Percentiles rank a stretch among this genome's conserved stretches.
Evolutionary conservation across 2,113 vertebrate genomes (phyloP).

Genomic region (Eretmochelys imbricata): DNA sequence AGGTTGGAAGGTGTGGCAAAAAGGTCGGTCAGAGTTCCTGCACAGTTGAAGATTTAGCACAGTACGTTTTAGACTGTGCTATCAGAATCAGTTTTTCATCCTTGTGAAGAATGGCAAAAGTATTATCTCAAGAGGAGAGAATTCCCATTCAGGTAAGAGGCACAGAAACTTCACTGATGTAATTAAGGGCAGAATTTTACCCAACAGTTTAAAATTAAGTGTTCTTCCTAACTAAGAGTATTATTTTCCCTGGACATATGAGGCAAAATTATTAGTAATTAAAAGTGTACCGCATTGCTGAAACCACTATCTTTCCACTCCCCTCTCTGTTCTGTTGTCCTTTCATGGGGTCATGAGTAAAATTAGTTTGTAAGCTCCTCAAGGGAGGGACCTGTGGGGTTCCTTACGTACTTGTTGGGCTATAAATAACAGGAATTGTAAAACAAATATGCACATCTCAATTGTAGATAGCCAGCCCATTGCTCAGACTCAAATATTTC

Average conservation of each 20-base stretch:
- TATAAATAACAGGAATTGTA: background rate
- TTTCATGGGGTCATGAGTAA: background rate
- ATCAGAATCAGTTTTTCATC: background rate
- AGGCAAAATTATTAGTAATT: background rate
- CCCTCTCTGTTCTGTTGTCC: background rate
- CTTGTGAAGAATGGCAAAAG: background rate
- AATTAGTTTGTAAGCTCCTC: slow-evolving; percentile 52
- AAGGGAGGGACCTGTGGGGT: background rate
- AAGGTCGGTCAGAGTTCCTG: background rate
- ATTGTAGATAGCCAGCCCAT: background rate
- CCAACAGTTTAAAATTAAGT: background rate
- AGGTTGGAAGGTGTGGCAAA: background rate
- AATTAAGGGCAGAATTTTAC: background rate
- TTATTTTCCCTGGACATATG: background rate
- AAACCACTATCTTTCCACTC: background rate
- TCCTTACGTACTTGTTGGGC: background rate
- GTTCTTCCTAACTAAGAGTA: background rate
- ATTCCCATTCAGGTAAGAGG: background rate
- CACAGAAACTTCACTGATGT: background rate
- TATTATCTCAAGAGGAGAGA: background rate
- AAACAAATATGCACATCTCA: background rate
- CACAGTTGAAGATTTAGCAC: background rate
- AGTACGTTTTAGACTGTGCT: background rate
- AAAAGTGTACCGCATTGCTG: background rate
- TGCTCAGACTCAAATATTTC: background rate